Base-by-base conservation (phyloP, 2,113 vertebrate species). In the Pedetes capensis region DNA sequence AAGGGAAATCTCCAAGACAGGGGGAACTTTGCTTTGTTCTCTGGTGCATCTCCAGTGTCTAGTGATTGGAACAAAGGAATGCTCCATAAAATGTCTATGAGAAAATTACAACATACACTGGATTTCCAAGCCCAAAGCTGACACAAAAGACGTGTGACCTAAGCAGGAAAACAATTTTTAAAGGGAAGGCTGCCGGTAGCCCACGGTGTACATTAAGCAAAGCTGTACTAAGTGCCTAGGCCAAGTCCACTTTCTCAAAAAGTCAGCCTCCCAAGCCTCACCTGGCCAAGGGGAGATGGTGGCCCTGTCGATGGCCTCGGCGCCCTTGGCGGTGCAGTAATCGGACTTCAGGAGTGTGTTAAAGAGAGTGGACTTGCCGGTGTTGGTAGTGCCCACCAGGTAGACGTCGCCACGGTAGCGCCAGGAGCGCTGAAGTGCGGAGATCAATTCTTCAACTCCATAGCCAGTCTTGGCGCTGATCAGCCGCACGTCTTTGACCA, bases 391-490 rank as follows among this genome's bases (percentile, higher is more conserved):
- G 0, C 99, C 99, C 72, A 99, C 98, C 72, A 99, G 98, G 96
- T 99, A 99, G 47, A 99, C 99, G 0, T 99, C 99, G 0, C 99
- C 99, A 0, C 98, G 97, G 85, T 99, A 99, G 66, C 95, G 99
- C 99, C 99, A 99, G 74, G 99, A 98, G 7, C 95, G 94, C 98
- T 99, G 99, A 55, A 99, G 98, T 14, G 97, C 97, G n/a, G 98
- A 98, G 93, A 99, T 97, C 83, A 99, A 95, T 9, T 93, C 97
- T 96, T 99, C 99, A 0, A 99, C 13, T 0, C 99, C 99, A 6
- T 98, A 99, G 14, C 99, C 99, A 0, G 99, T 99, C 98, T 99
- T 99, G 85, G 99, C 99, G 55, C 99, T 99, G 94, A 99, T 98
- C 66, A 99, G 98, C 64, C 99, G 98, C n/a, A 99, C 61, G 2